Conservation (phyloP, 2,113 vertebrate genomes). For the Ammospiza nelsoni region DNA sequence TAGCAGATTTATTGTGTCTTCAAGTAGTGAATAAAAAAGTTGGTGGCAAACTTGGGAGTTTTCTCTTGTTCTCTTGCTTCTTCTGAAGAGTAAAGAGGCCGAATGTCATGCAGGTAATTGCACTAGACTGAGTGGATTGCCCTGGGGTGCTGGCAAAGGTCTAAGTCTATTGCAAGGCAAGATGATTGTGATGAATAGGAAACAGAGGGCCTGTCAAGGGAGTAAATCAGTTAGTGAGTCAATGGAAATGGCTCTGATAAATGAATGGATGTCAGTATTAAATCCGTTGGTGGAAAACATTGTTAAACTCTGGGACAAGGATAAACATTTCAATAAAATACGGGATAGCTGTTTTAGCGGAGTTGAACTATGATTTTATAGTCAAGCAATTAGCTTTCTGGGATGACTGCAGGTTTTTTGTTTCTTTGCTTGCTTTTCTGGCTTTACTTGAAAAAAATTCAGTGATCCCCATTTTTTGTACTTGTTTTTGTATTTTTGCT, state of each 20-base stretch:
- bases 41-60: background rate
- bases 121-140: slow-evolving; percentile 40
- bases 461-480: background rate
- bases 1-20: background rate
- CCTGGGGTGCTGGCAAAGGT: slow-evolving; percentile 35
- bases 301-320: background rate
- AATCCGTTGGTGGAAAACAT: slow-evolving; percentile 35
- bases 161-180: slow-evolving; percentile 62
- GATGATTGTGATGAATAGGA: slow-evolving; percentile 64
- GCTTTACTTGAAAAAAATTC: background rate
- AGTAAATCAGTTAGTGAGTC: slow-evolving; percentile 59
- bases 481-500: background rate
- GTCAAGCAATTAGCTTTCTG: background rate
- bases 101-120: slow-evolving; percentile 54
- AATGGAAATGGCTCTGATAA: slow-evolving; percentile 54
- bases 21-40: background rate
- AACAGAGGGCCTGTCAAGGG: slow-evolving; percentile 36
- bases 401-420: background rate
- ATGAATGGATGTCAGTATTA: slow-evolving; percentile 43
- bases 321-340: slow-evolving; percentile 57
- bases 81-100: slow-evolving; percentile 9
- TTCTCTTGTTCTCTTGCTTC: slow-evolving; percentile 20
- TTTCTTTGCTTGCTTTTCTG: background rate
- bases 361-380: slow-evolving; percentile 2
- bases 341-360: background rate